Evolutionary conservation across 2,797 vertebrate species (phyloP).

Genomic region (Chiropotes sagulatus): DNA sequence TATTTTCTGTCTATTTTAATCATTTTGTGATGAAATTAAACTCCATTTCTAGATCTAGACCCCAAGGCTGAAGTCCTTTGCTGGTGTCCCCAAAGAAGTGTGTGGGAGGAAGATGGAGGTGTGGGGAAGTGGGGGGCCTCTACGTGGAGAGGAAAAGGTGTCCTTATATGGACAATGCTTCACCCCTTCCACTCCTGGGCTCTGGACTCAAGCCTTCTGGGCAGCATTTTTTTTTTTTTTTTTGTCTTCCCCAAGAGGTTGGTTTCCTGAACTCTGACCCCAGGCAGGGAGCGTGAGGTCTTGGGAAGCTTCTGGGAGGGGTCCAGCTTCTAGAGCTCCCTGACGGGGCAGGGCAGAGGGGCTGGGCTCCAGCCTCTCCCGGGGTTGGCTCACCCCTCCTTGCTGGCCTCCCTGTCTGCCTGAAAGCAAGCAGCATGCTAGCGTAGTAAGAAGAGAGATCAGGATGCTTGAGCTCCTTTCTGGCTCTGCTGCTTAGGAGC

Average conservation of each 20-base stretch:
- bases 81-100: constrained; percentile 4
- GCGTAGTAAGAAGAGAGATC: neutral
- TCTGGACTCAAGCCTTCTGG: neutral
- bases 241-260: neutral
- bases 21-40: constrained; percentile 69
- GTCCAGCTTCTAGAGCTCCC: neutral
- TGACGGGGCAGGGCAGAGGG: neutral
- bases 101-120: constrained; percentile 10
- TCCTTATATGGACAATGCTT: constrained; percentile 64
- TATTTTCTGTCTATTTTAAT: constrained; percentile 75
- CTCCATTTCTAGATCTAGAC: constrained; percentile 65
- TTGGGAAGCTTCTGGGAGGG: neutral
- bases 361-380: neutral
- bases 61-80: constrained; percentile 52
- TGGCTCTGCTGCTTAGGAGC: neutral
- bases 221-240: neutral
- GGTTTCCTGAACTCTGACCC: neutral
- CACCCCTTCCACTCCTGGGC: constrained; percentile 37
- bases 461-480: neutral
- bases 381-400: neutral
- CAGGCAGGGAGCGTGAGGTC: neutral
- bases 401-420: neutral
- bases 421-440: neutral
- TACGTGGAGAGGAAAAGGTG: neutral
- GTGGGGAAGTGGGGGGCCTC: constrained; percentile 28